These are phyloP conservation scores for Natrix natrix DNA, from an alignment of 2,797 vertebrate genomes.

Conservation along the genomic window DNA sequence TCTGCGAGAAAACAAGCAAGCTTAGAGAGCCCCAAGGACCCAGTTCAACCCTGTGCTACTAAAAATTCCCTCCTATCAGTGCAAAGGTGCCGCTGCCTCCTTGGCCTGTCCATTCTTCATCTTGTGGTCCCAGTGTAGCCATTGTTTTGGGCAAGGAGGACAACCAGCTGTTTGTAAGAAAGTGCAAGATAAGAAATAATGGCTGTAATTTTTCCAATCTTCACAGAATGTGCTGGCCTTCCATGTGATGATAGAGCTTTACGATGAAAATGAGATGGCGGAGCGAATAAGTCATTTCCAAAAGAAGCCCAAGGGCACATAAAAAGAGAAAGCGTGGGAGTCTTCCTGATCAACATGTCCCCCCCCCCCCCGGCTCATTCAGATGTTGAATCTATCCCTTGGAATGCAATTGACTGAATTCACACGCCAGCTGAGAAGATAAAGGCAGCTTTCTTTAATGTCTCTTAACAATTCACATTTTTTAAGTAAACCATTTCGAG, in stretches of 20 bases:
- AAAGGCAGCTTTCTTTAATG: background rate
- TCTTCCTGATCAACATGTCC: accelerated
- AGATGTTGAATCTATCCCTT: background rate
- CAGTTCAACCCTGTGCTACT: background rate
- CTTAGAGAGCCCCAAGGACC: too few relatives aligned
- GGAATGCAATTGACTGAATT: background rate
- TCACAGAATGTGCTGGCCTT: background rate
- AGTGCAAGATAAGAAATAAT: background rate
- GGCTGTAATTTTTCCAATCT: background rate
- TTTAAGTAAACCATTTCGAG: background rate
- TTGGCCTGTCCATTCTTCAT: background rate
- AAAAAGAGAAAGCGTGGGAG: background rate
- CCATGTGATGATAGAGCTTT: accelerated
- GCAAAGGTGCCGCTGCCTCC: background rate
- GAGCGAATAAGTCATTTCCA: background rate
- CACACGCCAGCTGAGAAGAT: background rate
- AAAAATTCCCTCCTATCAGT: background rate
- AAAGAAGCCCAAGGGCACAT: background rate
- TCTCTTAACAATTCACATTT: background rate
- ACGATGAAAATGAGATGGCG: background rate
- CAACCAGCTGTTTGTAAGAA: background rate
- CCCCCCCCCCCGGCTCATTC: background rate
- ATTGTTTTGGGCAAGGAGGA: background rate
- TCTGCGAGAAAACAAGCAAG: too few relatives aligned
- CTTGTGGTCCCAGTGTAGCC: background rate